A percentile compares a stretch with the other conserved stretches of the same genome.
These are phyloP conservation scores for Phalacrocorax pelagicus DNA, from an alignment of 2,113 vertebrate species.

Conservation along the genomic window DNA sequence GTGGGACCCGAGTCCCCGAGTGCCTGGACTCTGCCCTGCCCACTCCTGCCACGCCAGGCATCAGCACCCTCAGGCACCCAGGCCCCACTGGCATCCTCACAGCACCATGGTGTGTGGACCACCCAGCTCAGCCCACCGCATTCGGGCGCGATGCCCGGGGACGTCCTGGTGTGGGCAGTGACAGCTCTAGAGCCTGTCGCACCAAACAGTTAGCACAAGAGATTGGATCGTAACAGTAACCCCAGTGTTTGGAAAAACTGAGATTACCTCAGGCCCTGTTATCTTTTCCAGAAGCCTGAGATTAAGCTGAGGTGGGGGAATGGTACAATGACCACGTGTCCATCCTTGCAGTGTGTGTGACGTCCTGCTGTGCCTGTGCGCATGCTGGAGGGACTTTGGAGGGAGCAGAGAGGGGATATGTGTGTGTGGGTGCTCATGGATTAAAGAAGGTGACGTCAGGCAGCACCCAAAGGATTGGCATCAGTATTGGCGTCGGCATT, in stretches of 20 bases:
- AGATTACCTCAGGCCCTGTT: background rate
- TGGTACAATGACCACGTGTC: background rate
- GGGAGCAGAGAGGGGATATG: background rate
- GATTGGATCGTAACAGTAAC: rapidly evolving
- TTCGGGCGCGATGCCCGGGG: rapidly evolving
- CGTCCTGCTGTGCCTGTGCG: rapidly evolving
- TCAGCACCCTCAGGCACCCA: too few relatives aligned
- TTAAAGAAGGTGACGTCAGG: background rate
- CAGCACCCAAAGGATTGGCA: background rate
- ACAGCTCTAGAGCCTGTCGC: background rate
- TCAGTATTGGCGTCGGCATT: too few relatives aligned
- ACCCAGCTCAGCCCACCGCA: background rate
- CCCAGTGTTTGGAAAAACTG: background rate
- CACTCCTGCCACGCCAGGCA: rapidly evolving
- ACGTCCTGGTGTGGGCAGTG: rapidly evolving
- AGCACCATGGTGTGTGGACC: rapidly evolving
- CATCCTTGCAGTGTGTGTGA: background rate
- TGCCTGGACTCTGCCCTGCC: background rate
- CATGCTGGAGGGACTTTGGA: background rate
- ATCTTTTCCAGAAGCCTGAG: background rate
- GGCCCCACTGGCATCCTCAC: rapidly evolving
- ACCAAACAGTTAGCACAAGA: rapidly evolving
- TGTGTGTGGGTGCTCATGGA: rapidly evolving
- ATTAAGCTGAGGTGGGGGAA: background rate
- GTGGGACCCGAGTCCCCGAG: rapidly evolving